Evolutionary conservation across 1,140 invertebrate species (phyloP).

Genomic region (Pseudomyrmex gracilis): DNA sequence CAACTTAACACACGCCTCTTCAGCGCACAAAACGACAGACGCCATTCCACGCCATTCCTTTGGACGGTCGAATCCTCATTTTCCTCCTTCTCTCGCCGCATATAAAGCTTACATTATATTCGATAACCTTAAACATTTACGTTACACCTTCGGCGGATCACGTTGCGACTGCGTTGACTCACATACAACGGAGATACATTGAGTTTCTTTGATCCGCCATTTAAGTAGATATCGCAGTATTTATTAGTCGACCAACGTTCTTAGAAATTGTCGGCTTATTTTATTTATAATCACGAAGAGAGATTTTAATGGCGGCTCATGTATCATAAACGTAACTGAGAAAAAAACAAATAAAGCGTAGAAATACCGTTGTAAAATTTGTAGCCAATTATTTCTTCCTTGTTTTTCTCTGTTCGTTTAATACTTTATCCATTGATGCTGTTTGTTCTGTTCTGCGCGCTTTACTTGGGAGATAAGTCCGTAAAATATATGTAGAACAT

Average conservation of each 20-base stretch:
- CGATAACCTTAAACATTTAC: slow-evolving; percentile 52
- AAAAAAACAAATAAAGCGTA: no score
- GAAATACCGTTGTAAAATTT: no score
- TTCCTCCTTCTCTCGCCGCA: background rate
- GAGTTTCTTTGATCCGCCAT: background rate
- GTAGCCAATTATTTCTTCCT: no score
- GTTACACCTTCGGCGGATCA: background rate
- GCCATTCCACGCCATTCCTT: slow-evolving; percentile 25
- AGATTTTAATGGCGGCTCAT: background rate
- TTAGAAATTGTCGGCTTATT: slow-evolving; percentile 21
- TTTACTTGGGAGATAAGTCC: background rate
- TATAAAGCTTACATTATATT: slow-evolving; percentile 14
- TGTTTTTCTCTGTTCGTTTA: no score
- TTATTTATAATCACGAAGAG: background rate
- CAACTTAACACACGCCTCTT: no score
- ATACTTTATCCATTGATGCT: background rate
- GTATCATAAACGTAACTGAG: no score
- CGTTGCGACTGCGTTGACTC: background rate
- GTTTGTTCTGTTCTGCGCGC: background rate
- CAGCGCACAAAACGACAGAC: slow-evolving; percentile 16
- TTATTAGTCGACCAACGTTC: slow-evolving; percentile 20
- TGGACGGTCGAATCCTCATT: background rate
- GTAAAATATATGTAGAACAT: background rate
- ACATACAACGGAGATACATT: slow-evolving; percentile 21
- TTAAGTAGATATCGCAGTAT: slow-evolving; percentile 8